Evolutionary conservation across 2,888 invertebrate species (phyloP), one percentile per base, ranked within the genome.

Genomic region (Calameuta pallipes): DNA sequence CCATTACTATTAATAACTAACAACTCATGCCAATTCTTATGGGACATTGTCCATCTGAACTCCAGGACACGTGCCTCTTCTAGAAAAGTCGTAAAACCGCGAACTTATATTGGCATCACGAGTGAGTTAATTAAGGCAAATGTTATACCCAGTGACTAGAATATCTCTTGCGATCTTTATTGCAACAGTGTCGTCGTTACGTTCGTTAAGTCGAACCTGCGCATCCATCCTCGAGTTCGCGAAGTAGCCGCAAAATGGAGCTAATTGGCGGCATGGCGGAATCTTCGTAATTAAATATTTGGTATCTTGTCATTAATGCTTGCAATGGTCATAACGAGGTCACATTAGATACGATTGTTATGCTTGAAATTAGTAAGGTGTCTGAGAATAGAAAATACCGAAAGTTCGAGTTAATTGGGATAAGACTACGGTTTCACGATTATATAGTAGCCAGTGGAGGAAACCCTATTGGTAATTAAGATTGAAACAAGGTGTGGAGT

Each of bases 21-120:
- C 1, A 9, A 23, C 23, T 6, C 9, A 9, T 56, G 6, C 23
- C 1, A 23, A 23, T 23, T 6, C 9, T 56, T 56, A 56, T 56
- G 2, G 23, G 15, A 56, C 15, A 23, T 56, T 15, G 56, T 56
- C 23, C 56, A 4, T 41, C 6, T 23, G 56, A 56, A 23, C 56
- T 56, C 9, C 9, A 56, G 56, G 41, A 56, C 23, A 56, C 56
- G 56, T 56, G 56, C 6, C 56, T 23, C 23, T 74, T 34, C 35
- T 30, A 11, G 36, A 74, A 74, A 74, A 74, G 74, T 74, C 74
- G 23, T 34, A 74, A 74, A 74, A 74, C 23, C 36, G 74, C 35
- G 15, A 74, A 74, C 9, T 23, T 36, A 36, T 30, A 36, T 36
- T 36, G 13, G 11, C 74, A 36, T 35, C 31, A 15, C 71, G 37